phyloP scores from a whole-genome alignment of 2,888 invertebrate genomes.

The Hyposoter dolosus region DNA sequence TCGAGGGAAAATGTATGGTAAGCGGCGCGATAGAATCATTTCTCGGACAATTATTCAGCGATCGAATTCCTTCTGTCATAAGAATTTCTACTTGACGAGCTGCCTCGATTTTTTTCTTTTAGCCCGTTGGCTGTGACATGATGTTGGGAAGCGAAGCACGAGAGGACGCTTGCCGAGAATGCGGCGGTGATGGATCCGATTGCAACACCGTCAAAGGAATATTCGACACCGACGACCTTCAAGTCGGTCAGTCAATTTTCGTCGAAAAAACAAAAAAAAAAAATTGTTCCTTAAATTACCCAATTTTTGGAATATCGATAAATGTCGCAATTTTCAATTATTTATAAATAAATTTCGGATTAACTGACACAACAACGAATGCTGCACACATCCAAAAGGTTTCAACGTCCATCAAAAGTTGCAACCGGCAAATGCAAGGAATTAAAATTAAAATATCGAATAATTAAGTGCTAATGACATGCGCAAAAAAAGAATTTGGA shows the following conservation, averaged over 20 bases:
- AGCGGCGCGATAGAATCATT: constrained; percentile 73
- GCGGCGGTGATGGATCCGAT: constrained; percentile 95
- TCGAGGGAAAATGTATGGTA: constrained; percentile 97
- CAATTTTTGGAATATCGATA: too few relatives aligned
- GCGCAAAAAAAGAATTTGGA: too few relatives aligned
- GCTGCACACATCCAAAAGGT: too few relatives aligned
- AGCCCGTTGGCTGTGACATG: constrained; percentile 98
- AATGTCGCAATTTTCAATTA: too few relatives aligned
- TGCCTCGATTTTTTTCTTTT: constrained; percentile 71
- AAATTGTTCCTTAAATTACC: neutral
- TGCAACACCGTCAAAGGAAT: constrained; percentile 92
- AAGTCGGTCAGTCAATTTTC: constrained; percentile 87
- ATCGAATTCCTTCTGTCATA: constrained; percentile 16
- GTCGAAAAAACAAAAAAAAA: neutral
- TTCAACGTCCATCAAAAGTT: too few relatives aligned
- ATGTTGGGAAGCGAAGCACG: constrained; percentile 94
- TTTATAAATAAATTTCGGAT: too few relatives aligned
- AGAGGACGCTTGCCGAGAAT: constrained; percentile 96
- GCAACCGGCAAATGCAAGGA: too few relatives aligned
- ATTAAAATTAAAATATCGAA: too few relatives aligned
- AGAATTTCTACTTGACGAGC: constrained; percentile 30
- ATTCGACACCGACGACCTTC: constrained; percentile 90
- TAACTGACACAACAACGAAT: too few relatives aligned
- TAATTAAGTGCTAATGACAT: too few relatives aligned
- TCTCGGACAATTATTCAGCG: neutral